phyloP scores from a whole-genome alignment of 2,113 vertebrate genomes.

The Siphamia tubifer region DNA sequence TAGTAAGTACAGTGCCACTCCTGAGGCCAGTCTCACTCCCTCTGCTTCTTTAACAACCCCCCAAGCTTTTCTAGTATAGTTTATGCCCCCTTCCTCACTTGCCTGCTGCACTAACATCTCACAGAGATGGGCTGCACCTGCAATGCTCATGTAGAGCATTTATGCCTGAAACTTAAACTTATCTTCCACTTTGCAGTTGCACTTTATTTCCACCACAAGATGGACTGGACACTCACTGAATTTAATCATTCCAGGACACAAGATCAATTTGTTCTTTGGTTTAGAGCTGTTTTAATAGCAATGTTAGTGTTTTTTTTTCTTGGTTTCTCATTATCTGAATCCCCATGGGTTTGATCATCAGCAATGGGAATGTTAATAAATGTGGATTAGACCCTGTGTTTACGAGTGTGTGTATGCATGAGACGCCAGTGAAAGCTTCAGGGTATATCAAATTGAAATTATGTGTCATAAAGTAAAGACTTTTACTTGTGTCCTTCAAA shows the following conservation, averaged over 20 bases:
- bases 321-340: conserved; percentile 3
- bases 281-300: conserved; percentile 6
- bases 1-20: conserved; percentile 85
- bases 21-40: conserved; percentile 34
- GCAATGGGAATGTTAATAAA: background rate
- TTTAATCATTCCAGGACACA: background rate
- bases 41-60: conserved; percentile 23
- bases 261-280: background rate
- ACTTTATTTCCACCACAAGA: conserved; percentile 21
- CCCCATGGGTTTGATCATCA: background rate
- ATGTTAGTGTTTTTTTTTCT: background rate
- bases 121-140: conserved; percentile 20
- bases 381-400: background rate
- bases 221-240: conserved; percentile 15
- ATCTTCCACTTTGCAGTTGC: conserved; percentile 8
- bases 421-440: conserved; percentile 7
- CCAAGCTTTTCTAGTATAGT: conserved; percentile 16
- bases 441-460: background rate
- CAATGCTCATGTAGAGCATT: background rate
- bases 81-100: conserved; percentile 38
- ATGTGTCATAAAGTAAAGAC: background rate
- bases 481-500: background rate
- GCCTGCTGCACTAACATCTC: conserved; percentile 61
- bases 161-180: conserved; percentile 14
- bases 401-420: background rate